Conservation (phyloP, 30 jellyfish, hydroid and myxozoan species). For the Hydractinia symbiolongicarpus region DNA sequence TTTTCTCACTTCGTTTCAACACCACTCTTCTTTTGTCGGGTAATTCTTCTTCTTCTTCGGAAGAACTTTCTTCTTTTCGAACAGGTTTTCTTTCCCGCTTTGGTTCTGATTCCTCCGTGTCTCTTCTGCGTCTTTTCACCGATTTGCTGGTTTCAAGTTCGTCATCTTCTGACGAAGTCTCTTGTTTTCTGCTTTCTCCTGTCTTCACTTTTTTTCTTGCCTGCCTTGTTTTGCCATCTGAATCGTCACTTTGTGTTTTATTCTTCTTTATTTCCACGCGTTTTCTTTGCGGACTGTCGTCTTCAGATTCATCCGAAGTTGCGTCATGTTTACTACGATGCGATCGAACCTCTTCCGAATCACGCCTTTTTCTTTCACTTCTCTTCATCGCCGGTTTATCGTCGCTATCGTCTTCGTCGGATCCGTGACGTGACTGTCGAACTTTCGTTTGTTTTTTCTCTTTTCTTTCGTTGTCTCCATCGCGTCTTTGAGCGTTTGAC, state of each 20-base stretch:
- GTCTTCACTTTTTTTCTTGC: neutral
- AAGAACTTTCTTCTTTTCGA: neutral
- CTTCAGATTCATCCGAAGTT: conserved; percentile 9
- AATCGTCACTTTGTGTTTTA: neutral
- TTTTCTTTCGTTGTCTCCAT: neutral
- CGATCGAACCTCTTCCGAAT: conserved; percentile 3
- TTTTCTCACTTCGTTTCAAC: neutral
- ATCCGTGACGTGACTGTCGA: neutral
- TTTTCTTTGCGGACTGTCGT: neutral
- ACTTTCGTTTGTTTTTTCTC: neutral
- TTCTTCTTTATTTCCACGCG: neutral
- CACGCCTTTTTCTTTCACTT: neutral
- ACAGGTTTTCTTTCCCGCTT: neutral
- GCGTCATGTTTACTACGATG: neutral
- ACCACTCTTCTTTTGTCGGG: neutral
- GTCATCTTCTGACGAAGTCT: no score
- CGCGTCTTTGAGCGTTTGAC: neutral
- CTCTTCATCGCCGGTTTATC: neutral
- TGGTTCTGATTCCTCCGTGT: neutral
- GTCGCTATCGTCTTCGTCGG: neutral
- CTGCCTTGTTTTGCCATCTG: neutral
- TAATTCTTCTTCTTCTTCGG: neutral
- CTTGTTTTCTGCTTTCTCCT: no score
- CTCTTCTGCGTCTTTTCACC: conserved; percentile 1
- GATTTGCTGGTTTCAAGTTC: neutral